Conservation (phyloP, 2,113 vertebrate species). For the Rhinichthys klamathensis region DNA sequence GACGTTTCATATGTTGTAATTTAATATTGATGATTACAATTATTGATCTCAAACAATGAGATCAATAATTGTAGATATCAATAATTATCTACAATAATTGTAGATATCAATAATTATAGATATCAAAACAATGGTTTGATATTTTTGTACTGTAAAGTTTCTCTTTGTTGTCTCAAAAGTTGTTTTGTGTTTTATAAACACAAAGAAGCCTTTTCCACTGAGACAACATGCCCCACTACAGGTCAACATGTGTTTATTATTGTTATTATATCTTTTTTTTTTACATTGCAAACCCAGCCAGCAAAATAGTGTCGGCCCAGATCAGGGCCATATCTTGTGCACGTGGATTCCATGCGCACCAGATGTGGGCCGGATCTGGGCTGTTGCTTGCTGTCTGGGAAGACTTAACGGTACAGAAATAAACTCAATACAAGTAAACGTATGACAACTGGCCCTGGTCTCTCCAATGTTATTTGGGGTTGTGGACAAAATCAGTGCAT, state of each 20-base stretch:
- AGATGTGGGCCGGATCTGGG: no score
- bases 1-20: not conserved
- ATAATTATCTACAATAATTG: no score
- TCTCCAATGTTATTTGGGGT: not conserved
- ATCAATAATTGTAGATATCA: no score
- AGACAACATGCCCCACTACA: not conserved
- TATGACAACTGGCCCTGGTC: not conserved
- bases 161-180: not conserved
- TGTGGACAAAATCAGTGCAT: not conserved
- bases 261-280: no score
- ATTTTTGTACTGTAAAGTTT: not conserved
- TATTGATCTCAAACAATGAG: no score
- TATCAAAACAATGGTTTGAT: not conserved
- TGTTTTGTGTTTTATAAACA: not conserved
- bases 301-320: no score
- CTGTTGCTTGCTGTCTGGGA: no score
- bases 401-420: not conserved
- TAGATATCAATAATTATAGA: no score
- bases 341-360: no score
- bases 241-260: not conserved
- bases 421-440: not conserved
- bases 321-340: no score
- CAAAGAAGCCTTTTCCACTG: not conserved
- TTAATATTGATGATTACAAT: not conserved
- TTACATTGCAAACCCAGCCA: no score